A percentile compares a stretch with the other conserved stretches of the same genome.
These are phyloP conservation scores for Melanocharis versteri DNA, from an alignment of 2,113 vertebrate genomes.

Conservation along the genomic window DNA sequence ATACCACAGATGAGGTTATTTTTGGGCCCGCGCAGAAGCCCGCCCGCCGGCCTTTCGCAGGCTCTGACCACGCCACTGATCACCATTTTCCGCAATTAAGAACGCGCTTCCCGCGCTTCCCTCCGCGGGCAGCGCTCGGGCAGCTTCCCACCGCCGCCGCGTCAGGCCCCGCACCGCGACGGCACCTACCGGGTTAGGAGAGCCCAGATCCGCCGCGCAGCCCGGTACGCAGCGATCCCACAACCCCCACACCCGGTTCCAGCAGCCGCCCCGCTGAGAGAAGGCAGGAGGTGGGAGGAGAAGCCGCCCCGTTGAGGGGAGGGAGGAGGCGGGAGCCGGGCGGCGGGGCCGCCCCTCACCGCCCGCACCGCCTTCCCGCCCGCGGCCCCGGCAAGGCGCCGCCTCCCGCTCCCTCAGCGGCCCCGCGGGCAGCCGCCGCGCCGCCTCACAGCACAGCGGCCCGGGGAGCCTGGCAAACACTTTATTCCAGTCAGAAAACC, in stretches of 20 bases:
- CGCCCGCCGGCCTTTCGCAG: background rate
- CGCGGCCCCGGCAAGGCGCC: accelerated
- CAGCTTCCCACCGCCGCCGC: background rate
- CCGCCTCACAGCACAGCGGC: accelerated
- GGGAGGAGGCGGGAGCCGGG: background rate
- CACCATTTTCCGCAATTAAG: background rate
- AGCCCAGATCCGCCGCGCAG: accelerated
- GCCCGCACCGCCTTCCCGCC: background rate
- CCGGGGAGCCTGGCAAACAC: accelerated
- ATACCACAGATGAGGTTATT: background rate
- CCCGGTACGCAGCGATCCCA: accelerated
- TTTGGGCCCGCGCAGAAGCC: background rate
- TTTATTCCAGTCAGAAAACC: background rate
- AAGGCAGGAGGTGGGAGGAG: background rate
- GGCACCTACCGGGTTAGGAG: background rate
- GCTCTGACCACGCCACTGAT: background rate
- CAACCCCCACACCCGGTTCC: accelerated
- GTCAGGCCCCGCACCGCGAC: background rate
- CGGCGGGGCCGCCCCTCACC: background rate
- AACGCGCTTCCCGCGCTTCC: background rate
- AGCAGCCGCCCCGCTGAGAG: too few species aligned
- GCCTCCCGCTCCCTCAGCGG: background rate
- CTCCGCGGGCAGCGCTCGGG: background rate
- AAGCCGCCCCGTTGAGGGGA: background rate
- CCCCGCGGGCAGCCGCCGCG: accelerated